phyloP scores from a whole-genome alignment of 2,113 vertebrate genomes.

The Bufo bufo region DNA sequence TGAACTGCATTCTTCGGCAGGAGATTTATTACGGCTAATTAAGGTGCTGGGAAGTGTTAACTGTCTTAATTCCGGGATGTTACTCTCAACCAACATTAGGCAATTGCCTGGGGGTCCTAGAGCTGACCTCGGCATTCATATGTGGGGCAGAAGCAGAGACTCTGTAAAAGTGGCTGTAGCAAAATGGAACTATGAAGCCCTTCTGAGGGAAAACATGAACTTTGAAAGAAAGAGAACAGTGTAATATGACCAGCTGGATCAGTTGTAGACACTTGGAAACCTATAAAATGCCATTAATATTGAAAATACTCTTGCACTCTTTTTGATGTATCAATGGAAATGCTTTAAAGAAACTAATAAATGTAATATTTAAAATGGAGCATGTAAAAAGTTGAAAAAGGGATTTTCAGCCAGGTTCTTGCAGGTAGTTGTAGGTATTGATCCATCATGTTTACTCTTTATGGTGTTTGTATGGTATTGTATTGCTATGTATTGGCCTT shows the following conservation, averaged over 20 bases:
- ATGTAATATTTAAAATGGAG: too few species aligned
- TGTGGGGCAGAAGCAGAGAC: conserved; percentile 57
- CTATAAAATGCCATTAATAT: too few species aligned
- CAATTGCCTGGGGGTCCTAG: conserved; percentile 63
- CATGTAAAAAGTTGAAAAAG: too few species aligned
- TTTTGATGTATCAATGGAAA: too few species aligned
- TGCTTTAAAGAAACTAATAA: too few species aligned
- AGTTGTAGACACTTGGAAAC: neutral
- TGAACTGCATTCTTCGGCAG: conserved; percentile 60
- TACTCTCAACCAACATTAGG: conserved; percentile 65
- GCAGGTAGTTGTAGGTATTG: too few species aligned
- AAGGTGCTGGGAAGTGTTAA: conserved; percentile 60
- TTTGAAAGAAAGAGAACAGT: neutral
- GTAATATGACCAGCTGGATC: neutral
- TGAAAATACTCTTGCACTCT: too few species aligned
- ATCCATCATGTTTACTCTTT: too few species aligned
- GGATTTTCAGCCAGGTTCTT: too few species aligned
- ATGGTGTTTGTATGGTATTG: too few species aligned
- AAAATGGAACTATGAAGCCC: conserved; percentile 49
- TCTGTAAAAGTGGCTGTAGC: conserved; percentile 59
- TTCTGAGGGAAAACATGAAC: conserved; percentile 33
- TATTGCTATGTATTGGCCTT: too few species aligned
- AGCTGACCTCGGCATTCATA: conserved; percentile 61
- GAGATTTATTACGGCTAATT: conserved; percentile 65
- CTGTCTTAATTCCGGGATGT: conserved; percentile 58